These are phyloP conservation scores for Cossypha caffra DNA, from an alignment of 2,797 vertebrate genomes.

Conservation along the genomic window DNA sequence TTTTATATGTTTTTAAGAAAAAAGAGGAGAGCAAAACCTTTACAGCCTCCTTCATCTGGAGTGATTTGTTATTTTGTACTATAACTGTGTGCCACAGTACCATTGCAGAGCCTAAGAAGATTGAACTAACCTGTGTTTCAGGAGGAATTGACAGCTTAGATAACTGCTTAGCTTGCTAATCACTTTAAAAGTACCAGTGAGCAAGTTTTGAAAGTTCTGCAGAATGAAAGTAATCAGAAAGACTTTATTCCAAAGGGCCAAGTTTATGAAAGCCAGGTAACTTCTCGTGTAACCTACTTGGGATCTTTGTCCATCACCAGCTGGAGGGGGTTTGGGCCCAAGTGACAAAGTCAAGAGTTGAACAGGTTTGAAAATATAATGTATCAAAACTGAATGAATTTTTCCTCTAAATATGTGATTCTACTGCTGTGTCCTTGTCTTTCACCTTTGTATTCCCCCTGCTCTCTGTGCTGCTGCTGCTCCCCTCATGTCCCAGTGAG, in stretches of 20 bases:
- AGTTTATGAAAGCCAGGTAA: neutral
- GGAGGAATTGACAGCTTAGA: neutral
- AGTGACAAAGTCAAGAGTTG: neutral
- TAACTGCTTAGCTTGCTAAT: neutral
- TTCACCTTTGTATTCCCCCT: neutral
- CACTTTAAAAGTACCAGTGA: neutral
- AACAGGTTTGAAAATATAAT: neutral
- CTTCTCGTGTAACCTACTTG: neutral
- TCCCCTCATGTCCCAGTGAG: neutral
- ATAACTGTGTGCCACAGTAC: neutral
- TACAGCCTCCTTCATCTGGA: neutral
- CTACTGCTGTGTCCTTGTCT: neutral
- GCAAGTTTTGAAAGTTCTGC: neutral
- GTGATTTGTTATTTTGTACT: neutral
- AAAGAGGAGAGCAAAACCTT: neutral
- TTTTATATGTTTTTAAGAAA: neutral
- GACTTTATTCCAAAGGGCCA: neutral
- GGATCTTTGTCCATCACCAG: neutral
- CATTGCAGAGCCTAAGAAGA: neutral
- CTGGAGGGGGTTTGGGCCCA: neutral
- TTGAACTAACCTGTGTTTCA: slow-evolving; percentile 6
- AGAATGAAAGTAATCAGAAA: neutral
- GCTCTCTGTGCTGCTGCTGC: neutral
- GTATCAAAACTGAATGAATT: neutral
- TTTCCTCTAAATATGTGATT: neutral